Evolutionary conservation across 2,797 vertebrate genomes (phyloP).

Genomic region (Tragopan temminckii): DNA sequence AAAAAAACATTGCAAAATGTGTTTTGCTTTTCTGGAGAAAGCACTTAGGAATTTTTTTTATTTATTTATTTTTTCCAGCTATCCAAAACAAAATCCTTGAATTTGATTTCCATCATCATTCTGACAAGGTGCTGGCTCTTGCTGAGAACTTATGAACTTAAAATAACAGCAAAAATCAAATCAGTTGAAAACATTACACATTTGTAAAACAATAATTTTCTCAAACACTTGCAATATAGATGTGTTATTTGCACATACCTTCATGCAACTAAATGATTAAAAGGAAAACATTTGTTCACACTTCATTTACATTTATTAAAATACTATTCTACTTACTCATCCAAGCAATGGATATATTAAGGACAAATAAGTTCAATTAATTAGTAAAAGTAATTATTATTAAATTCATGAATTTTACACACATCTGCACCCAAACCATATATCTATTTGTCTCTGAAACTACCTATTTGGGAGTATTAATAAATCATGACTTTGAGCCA

Average conservation of each 20-base stretch:
- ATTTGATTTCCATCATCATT: background rate
- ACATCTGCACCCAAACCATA: background rate
- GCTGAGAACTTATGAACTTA: background rate
- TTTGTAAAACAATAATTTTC: conserved; percentile 37
- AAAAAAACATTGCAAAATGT: background rate
- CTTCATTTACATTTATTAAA: conserved; percentile 62
- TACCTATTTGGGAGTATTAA: conserved; percentile 3
- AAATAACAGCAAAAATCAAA: conserved; percentile 30
- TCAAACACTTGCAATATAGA: conserved; percentile 16
- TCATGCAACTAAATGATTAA: conserved; percentile 36
- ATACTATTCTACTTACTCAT: background rate
- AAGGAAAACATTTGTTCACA: conserved; percentile 65
- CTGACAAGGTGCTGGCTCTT: background rate
- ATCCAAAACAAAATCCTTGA: background rate
- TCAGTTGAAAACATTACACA: conserved; percentile 9
- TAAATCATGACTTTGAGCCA: conserved; percentile 2
- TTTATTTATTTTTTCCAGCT: conserved; percentile 39
- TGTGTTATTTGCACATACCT: conserved; percentile 45
- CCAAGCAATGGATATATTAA: conserved; percentile 32
- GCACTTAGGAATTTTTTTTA: background rate
- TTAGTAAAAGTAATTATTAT: conserved; percentile 55
- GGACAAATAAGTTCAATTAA: conserved; percentile 62
- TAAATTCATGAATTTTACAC: conserved; percentile 48
- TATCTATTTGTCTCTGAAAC: conserved; percentile 39
- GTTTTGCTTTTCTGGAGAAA: background rate